These are phyloP conservation scores for Momotus momota DNA, from an alignment of 2,797 vertebrate species.

Conservation along the genomic window DNA sequence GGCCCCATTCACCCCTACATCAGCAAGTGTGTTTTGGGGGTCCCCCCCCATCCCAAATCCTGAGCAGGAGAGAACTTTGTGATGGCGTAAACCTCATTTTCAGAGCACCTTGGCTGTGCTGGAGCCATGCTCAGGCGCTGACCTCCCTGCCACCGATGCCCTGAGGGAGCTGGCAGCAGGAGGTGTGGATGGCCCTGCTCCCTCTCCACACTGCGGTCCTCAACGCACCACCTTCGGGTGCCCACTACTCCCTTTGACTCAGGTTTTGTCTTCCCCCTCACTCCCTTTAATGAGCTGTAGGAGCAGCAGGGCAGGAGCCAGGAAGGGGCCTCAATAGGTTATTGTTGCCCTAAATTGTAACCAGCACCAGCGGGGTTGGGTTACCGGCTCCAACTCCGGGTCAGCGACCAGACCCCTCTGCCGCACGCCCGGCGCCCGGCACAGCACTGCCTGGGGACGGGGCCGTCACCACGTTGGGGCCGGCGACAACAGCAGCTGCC, in stretches of 20 bases:
- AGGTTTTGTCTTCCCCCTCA: not conserved
- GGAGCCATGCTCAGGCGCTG: not conserved
- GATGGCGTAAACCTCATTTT: fast-evolving
- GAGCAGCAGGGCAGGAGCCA: conserved; percentile 43
- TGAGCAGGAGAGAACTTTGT: not conserved
- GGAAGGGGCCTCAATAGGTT: conserved; percentile 63
- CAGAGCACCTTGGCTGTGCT: fast-evolving
- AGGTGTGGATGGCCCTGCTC: fast-evolving
- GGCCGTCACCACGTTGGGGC: fast-evolving
- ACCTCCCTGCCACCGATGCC: fast-evolving
- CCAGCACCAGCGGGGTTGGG: not conserved
- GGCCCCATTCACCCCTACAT: not conserved
- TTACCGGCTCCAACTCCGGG: not conserved
- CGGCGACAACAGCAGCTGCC: not conserved
- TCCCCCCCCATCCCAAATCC: not conserved
- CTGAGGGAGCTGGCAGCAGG: fast-evolving
- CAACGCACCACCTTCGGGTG: not conserved
- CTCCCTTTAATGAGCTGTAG: conserved; percentile 53
- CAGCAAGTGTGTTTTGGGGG: not conserved
- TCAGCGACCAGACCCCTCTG: not conserved
- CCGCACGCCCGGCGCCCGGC: fast-evolving
- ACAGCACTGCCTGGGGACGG: fast-evolving
- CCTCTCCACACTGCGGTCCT: fast-evolving
- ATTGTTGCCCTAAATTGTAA: conserved; percentile 60
- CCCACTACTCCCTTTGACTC: not conserved